Evolutionary conservation across 1,140 invertebrate genomes (phyloP), one percentile per base, ranked within the genome.

Genomic region (Littorina saxatilis): DNA sequence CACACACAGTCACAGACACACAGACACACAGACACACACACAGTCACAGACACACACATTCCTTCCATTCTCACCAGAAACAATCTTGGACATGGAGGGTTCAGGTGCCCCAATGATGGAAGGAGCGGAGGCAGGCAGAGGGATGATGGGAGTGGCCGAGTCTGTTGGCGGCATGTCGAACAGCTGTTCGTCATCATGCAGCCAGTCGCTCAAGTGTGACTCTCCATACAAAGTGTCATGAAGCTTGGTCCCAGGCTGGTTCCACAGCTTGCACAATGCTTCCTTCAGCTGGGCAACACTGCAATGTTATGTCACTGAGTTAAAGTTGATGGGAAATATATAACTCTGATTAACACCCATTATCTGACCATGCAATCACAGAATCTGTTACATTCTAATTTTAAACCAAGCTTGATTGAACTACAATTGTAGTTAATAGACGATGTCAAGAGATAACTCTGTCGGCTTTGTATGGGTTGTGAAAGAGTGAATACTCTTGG

Each of bases 31-130:
- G n/a, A n/a, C n/a, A n/a, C n/a, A n/a, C n/a, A n/a, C n/a, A n/a
- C n/a, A n/a, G n/a, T n/a, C n/a, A n/a, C n/a, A n/a, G n/a, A n/a
- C n/a, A n/a, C n/a, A n/a, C n/a, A n/a, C n/a, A n/a, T n/a, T n/a
- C n/a, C n/a, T n/a, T n/a, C n/a, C n/a, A n/a, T n/a, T n/a, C 76
- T 78, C 40, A 78, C 76, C 76, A 63, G 76, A 78, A 23, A 61
- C 39, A 43, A 61, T 63, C 9, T 66, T 43, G 39, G 35, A 13
- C 58, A 78, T 78, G 35, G 76, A 78, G n/a, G 35, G 55, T 29
- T 78, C 76, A 37, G 52, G 55, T 2, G 27, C 2, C 9, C 58
- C 58, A 17, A 43, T 37, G 35, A 15, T 15, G 27, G 15, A 13
- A 1, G 55, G 15, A 4, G 43, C n/a, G n/a, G 2, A 20, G n/a